phyloP scores from a whole-genome alignment of 92 coral and sea anemone species.

The Anthopleura xanthogrammica region DNA sequence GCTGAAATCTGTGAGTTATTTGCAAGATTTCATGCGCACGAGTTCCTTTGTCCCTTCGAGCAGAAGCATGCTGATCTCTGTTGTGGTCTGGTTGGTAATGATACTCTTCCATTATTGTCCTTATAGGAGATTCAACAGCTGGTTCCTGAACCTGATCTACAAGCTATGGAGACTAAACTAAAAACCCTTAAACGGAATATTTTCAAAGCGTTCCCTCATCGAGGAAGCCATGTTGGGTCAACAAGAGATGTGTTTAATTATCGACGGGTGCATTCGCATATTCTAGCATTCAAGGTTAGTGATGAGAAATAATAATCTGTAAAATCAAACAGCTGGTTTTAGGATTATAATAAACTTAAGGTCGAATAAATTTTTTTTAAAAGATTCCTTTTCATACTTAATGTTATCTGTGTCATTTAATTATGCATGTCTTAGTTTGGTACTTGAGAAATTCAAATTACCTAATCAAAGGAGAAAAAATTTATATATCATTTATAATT shows the following conservation, averaged over 20 bases:
- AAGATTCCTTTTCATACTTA: too few relatives aligned
- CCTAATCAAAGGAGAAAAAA: too few relatives aligned
- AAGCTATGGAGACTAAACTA: conserved; percentile 61
- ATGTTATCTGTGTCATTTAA: too few relatives aligned
- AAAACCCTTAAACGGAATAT: conserved; percentile 58
- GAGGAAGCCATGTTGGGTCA: conserved; percentile 62
- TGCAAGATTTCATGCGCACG: not conserved
- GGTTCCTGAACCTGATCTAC: conserved; percentile 74
- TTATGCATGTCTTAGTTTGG: not conserved
- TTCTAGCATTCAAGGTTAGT: conserved; percentile 73
- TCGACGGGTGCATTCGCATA: conserved; percentile 71
- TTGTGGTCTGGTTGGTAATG: not conserved
- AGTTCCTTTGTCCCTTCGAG: conserved; percentile 1
- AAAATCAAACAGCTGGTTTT: not conserved
- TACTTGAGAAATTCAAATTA: not conserved
- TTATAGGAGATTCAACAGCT: conserved; percentile 58
- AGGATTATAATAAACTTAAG: not conserved
- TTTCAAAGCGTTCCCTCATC: conserved; percentile 70
- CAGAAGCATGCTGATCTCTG: not conserved
- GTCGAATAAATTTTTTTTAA: too few relatives aligned
- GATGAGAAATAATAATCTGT: not conserved
- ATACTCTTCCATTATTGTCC: not conserved
- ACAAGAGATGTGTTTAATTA: conserved; percentile 66
- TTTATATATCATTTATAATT: not conserved
- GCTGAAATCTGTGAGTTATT: not conserved